Base-by-base conservation (phyloP, 2,797 vertebrate genomes). In the Smutsia temminckii region DNA sequence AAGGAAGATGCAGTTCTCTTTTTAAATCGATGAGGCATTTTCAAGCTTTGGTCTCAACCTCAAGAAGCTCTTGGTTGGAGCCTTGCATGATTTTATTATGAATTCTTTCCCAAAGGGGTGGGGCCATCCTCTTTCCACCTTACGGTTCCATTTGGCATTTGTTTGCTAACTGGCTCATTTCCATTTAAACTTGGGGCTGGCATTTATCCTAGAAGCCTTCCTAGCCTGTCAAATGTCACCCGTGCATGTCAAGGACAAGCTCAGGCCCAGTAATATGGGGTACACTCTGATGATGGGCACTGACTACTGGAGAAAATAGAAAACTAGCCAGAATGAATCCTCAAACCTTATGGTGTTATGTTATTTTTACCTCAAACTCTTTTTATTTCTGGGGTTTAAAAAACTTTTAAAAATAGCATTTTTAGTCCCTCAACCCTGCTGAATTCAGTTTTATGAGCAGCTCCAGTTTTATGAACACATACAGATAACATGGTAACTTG, bases 151-250 rank as follows among this genome's bases (percentile, higher is more conserved):
- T 92, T 95, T 96, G 80, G 89, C 85, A 94, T 93, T 81, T 97
- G 57, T 95, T 96, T 97, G 93, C 92, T 92, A 95, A 96, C 85
- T 96, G 92, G 89, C 51, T 75, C 6, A 25, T 96, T 96, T 94
- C 93, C 95, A 95, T 89, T 93, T 95, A 79, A 92, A 84, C 81
- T 71, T 92, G 49, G 46, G 93, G 83, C 91, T 97, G 95, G 13
- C 74, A 85, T 97, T 97, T 97, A 89, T 91, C 85, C 95, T 89
- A 97, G 95, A 94, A 87, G 61, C 93, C 85, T 94, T 94, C 27
- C 53, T 32, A 68, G 79, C 21, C 78, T 97, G 96, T 94, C 95
- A 97, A 93, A 97, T 97, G 95, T 96, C 93, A 94, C 91, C 71
- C 81, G 61, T 95, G 93, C 96, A 74, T 96, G 92, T 97, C 85